Conservation (phyloP, 2,797 vertebrate species). For the Petrocephalus sullivani region DNA sequence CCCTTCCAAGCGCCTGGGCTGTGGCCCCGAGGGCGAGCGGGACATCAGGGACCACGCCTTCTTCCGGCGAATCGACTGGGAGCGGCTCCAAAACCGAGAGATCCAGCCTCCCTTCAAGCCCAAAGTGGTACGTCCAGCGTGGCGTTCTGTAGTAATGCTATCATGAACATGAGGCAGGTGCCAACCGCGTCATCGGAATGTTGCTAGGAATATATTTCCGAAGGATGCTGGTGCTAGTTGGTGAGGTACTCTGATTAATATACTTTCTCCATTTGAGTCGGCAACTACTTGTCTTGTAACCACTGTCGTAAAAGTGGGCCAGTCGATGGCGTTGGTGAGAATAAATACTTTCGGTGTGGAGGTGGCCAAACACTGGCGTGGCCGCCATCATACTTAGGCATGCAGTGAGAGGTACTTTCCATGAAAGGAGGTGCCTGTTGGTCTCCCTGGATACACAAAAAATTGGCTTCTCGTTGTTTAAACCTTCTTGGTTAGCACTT, state of each 20-base stretch:
- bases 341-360: neutral
- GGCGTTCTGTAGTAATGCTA: neutral
- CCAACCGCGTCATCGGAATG: neutral
- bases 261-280: neutral
- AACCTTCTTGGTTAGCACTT: neutral
- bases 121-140: constrained; percentile 77
- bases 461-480: neutral
- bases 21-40: constrained; percentile 77
- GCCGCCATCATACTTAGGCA: neutral
- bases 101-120: constrained; percentile 96
- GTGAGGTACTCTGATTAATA: neutral
- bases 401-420: neutral
- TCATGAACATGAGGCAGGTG: neutral
- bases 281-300: neutral
- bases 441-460: neutral
- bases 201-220: neutral
- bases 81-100: constrained; percentile 79
- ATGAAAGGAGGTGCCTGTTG: neutral
- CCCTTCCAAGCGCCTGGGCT: constrained; percentile 87
- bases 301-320: neutral
- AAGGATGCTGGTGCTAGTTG: neutral
- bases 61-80: constrained; percentile 96
- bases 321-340: neutral
- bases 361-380: neutral
- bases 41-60: constrained; percentile 88